A percentile compares a stretch with the other conserved stretches of the same genome.
Evolutionary conservation across 1,140 invertebrate genomes (phyloP).

Genomic region (Scaptomyza graminum): DNA sequence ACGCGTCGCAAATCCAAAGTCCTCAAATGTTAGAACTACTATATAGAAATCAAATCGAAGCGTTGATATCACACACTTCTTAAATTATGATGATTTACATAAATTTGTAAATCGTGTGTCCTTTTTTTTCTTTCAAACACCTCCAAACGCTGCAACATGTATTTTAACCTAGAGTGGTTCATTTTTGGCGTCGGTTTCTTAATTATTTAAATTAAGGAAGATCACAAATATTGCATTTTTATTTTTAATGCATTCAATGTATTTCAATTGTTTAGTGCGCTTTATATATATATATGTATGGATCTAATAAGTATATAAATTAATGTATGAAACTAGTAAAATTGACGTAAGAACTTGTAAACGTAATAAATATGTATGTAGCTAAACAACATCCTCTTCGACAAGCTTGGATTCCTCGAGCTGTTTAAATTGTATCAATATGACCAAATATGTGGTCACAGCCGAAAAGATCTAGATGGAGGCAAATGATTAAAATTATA

Average conservation of each 20-base stretch:
- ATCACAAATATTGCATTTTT: constrained; percentile 30
- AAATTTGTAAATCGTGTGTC: constrained; percentile 11
- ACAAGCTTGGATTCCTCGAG: constrained; percentile 77
- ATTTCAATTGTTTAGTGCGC: constrained; percentile 26
- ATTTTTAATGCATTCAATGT: constrained; percentile 12
- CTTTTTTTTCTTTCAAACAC: not conserved
- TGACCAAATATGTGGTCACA: constrained; percentile 80
- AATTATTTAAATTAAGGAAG: constrained; percentile 33
- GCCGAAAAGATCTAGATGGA: constrained; percentile 75
- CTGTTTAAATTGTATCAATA: constrained; percentile 81
- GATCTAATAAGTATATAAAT: constrained; percentile 24
- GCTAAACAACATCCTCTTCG: constrained; percentile 49
- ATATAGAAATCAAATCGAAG: constrained; percentile 3
- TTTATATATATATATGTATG: constrained; percentile 4
- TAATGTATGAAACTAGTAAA: constrained; percentile 58
- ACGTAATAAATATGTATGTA: constrained; percentile 50
- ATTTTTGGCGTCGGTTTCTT: constrained; percentile 58
- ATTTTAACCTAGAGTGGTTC: constrained; percentile 20
- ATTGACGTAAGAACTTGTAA: constrained; percentile 73
- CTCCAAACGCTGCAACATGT: constrained; percentile 16
- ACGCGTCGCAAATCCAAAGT: constrained; percentile 76
- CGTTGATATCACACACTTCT: not conserved
- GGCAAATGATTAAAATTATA: not conserved
- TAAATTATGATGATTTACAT: not conserved
- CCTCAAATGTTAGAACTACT: constrained; percentile 59